Evolutionary conservation across 2,113 vertebrate genomes (phyloP), one percentile per base, ranked within the genome.

Genomic region (Antigone vipio): DNA sequence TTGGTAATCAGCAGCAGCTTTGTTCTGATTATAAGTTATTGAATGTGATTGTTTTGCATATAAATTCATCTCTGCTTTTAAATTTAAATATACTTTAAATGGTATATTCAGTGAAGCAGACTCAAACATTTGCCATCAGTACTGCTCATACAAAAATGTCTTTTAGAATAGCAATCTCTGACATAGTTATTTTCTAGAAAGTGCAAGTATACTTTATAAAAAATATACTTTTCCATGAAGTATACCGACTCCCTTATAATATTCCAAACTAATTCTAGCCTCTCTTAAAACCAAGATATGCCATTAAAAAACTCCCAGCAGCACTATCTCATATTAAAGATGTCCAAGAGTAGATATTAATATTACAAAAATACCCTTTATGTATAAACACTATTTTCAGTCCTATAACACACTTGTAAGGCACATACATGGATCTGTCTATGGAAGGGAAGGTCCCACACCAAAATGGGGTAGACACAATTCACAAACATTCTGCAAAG

Each of bases 1-100:
- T 89, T 23, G 27, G 68, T 59, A 84, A 95, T 91, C 83, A 89
- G 7, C 20, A 55, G 62, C 23, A 83, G 80, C 59, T 93, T 94
- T 89, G 77, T 90, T 94, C 75, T 77, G 81, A 93, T 92, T 95
- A 88, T 85, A 73, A 79, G 64, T 96, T 96, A 97, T 71, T 80
- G 90, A 83, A 92, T 38, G 71, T 1, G 72, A 92, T 71, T 3
- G 1, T 60, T 96, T 93, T 89, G 93, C 91, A 73, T 92, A 74
- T 55, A 79, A 91, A 96, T 88, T 76, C 45, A 62, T 50, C 59
- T 55, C 64, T 32, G 20, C 55, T 88, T 89, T 69, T 91, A 77
- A 38, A 91, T 85, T 91, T 79, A 92, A 90, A 88, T 90, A 38
- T 29, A 9, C 26, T 92, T 88, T 85, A 95, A 90, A 68, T 83